These are phyloP conservation scores for Isoperla grammatica DNA, from an alignment of 2,888 invertebrate species.

Conservation along the genomic window DNA sequence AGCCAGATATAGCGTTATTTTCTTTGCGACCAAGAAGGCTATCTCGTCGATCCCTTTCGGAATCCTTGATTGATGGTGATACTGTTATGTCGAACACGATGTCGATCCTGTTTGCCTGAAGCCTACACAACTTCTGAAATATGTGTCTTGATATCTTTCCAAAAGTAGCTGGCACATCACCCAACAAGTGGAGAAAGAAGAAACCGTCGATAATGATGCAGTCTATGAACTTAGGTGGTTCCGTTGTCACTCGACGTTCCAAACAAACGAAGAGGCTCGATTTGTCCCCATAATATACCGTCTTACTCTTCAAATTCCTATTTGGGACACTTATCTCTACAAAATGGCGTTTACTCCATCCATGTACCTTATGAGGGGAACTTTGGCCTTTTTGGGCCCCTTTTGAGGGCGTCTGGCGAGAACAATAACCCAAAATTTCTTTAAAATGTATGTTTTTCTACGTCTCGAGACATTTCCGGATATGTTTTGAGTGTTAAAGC, in stretches of 20 bases:
- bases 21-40: too few relatives aligned
- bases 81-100: too few relatives aligned
- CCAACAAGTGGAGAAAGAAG: neutral
- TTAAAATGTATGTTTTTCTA: too few relatives aligned
- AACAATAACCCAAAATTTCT: neutral
- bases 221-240: too few relatives aligned
- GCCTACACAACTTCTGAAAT: neutral
- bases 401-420: constrained; percentile 23
- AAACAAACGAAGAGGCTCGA: constrained; percentile 31
- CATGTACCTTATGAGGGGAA: constrained; percentile 18
- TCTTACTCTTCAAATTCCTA: too few relatives aligned
- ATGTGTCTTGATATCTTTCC: neutral
- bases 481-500: too few relatives aligned
- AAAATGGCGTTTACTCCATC: too few relatives aligned
- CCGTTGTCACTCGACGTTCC: constrained; percentile 16
- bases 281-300: constrained; percentile 34
- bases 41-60: too few relatives aligned
- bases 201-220: neutral
- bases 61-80: too few relatives aligned
- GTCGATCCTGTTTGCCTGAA: neutral
- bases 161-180: neutral
- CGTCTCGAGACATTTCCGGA: too few relatives aligned
- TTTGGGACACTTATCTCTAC: too few relatives aligned
- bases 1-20: too few relatives aligned
- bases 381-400: neutral